Percentiles rank a stretch among this genome's conserved stretches.
Evolutionary conservation across 2,797 vertebrate genomes (phyloP).

Genomic region (Tangara arthus): DNA sequence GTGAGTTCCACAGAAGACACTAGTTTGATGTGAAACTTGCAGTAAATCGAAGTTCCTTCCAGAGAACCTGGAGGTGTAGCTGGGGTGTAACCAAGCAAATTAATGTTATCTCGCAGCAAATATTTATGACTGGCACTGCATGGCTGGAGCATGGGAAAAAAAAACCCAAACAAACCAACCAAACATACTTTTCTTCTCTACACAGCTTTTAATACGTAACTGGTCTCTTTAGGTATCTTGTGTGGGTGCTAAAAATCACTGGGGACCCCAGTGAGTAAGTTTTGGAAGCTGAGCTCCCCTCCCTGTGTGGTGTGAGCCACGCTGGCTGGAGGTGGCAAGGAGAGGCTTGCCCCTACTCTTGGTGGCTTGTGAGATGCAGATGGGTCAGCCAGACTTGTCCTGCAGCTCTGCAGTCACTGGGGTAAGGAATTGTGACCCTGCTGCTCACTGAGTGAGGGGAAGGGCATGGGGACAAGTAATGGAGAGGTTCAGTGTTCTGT

Average conservation of each 20-base stretch:
- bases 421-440: background rate
- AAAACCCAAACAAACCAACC: accelerated
- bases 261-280: background rate
- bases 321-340: background rate
- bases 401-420: background rate
- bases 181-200: background rate
- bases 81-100: background rate
- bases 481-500: background rate
- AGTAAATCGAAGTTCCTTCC: background rate
- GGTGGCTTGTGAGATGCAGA: background rate
- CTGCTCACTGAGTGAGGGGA: background rate
- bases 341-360: background rate
- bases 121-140: background rate
- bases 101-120: background rate
- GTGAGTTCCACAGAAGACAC: background rate
- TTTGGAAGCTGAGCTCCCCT: background rate
- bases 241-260: background rate
- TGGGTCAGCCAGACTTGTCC: background rate
- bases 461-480: background rate
- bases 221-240: background rate
- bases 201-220: background rate
- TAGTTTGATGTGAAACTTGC: background rate
- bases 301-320: background rate
- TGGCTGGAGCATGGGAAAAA: background rate
- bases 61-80: background rate